A percentile compares a stretch with the other conserved stretches of the same genome.
phyloP scores from a whole-genome alignment of 2,113 vertebrate genomes.

The Elephantulus edwardii region DNA sequence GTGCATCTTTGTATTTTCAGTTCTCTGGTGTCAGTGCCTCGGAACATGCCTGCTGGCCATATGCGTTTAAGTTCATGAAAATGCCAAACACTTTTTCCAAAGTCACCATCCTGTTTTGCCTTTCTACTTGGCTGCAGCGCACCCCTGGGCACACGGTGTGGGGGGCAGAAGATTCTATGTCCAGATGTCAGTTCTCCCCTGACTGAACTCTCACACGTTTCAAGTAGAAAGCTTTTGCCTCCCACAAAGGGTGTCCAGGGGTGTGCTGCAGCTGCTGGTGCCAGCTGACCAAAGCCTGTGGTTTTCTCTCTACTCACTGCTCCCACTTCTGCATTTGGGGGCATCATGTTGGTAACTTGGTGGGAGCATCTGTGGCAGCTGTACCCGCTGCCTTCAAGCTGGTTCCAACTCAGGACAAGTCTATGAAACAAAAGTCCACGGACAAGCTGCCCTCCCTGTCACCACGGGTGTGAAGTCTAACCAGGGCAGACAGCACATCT shows the following conservation, averaged over 20 bases:
- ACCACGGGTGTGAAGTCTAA: no score
- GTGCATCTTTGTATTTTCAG: not conserved
- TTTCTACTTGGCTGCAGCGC: not conserved
- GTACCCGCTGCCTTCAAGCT: no score
- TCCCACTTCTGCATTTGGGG: not conserved
- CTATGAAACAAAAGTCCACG: no score
- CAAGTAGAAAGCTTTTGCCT: no score
- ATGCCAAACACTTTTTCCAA: not conserved
- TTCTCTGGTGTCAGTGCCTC: slow-evolving; percentile 27
- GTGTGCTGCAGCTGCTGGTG: not conserved
- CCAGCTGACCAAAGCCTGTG: not conserved
- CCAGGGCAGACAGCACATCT: not conserved
- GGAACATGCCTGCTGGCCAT: not conserved
- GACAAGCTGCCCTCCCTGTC: no score
- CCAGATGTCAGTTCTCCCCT: no score
- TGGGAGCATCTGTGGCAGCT: no score
- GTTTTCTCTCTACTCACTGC: not conserved
- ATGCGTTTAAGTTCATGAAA: slow-evolving; percentile 25
- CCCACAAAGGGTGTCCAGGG: not conserved
- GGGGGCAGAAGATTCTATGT: no score
- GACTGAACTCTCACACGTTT: no score
- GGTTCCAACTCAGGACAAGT: no score
- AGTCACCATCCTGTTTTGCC: not conserved
- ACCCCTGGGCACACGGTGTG: no score
- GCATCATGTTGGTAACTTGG: no score